phyloP scores from a whole-genome alignment of 2,888 invertebrate genomes.

The Polyploca ridens region DNA sequence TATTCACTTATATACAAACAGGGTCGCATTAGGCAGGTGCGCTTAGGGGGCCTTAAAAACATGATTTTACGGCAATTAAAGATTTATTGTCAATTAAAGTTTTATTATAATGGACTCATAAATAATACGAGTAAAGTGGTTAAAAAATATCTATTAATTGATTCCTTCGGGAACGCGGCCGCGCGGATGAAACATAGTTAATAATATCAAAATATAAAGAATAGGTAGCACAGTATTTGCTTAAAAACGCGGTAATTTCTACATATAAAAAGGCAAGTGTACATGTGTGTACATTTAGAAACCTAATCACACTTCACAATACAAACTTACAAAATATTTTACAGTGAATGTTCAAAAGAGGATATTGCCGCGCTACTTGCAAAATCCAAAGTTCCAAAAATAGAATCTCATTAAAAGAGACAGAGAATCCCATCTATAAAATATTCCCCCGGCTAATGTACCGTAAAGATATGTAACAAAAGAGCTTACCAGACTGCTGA shows the following conservation, averaged over 20 bases:
- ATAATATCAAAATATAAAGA: too few species aligned
- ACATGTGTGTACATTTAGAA: too few species aligned
- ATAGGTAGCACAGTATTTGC: too few species aligned
- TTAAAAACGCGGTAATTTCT: too few species aligned
- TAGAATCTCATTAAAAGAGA: conserved; percentile 6
- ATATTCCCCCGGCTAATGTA: conserved; percentile 10
- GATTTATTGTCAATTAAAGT: neutral
- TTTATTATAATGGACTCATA: too few species aligned
- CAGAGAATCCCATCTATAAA: conserved; percentile 3
- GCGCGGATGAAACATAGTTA: too few species aligned
- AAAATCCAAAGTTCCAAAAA: neutral
- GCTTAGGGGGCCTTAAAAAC: neutral
- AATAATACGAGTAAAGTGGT: too few species aligned
- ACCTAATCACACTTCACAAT: too few species aligned
- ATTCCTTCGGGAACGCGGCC: too few species aligned
- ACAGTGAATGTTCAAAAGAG: neutral
- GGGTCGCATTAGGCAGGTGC: neutral
- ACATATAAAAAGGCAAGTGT: too few species aligned
- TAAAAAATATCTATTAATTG: too few species aligned
- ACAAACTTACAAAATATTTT: too few species aligned
- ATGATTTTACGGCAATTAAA: neutral
- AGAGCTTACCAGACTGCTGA: neutral
- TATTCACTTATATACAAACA: neutral
- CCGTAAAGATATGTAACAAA: conserved; percentile 9
- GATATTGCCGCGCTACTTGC: neutral